Conservation (phyloP, 2,113 vertebrate species). For the Perognathus longimembris region DNA sequence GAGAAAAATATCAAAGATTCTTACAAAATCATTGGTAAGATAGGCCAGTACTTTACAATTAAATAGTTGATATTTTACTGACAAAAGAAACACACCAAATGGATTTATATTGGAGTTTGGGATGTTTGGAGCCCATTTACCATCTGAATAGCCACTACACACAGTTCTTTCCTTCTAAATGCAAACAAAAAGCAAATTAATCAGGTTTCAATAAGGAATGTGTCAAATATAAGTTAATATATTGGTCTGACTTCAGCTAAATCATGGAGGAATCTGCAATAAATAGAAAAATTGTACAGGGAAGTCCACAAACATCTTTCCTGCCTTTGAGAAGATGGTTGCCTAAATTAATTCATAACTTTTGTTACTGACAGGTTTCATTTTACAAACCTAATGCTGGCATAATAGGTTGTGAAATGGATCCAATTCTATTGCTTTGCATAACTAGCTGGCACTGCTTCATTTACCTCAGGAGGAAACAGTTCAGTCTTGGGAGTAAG, state of each 20-base stretch:
- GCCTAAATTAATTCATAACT: slow-evolving; percentile 7
- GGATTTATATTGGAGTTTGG: neutral
- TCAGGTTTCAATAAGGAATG: slow-evolving; percentile 55
- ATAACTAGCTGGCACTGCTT: neutral
- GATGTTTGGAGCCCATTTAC: slow-evolving; percentile 20
- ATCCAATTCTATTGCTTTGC: neutral
- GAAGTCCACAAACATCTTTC: neutral
- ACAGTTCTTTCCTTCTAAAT: neutral
- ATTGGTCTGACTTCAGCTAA: slow-evolving; percentile 33
- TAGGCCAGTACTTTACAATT: neutral
- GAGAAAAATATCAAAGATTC: slow-evolving; percentile 60
- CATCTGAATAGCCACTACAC: slow-evolving; percentile 11
- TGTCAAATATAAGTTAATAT: slow-evolving; percentile 59
- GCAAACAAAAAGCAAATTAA: slow-evolving; percentile 36
- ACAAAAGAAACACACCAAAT: neutral
- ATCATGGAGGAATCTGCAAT: slow-evolving; percentile 8
- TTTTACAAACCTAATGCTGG: neutral
- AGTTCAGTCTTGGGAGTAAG: neutral
- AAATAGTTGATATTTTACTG: slow-evolving; percentile 25
- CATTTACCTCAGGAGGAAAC: neutral
- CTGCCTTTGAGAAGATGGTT: neutral
- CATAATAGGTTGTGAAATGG: neutral
- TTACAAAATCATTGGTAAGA: neutral
- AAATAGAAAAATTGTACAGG: neutral
- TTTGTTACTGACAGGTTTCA: slow-evolving; percentile 62